Conservation (phyloP, 2,113 vertebrate genomes). For the Motacilla alba region DNA sequence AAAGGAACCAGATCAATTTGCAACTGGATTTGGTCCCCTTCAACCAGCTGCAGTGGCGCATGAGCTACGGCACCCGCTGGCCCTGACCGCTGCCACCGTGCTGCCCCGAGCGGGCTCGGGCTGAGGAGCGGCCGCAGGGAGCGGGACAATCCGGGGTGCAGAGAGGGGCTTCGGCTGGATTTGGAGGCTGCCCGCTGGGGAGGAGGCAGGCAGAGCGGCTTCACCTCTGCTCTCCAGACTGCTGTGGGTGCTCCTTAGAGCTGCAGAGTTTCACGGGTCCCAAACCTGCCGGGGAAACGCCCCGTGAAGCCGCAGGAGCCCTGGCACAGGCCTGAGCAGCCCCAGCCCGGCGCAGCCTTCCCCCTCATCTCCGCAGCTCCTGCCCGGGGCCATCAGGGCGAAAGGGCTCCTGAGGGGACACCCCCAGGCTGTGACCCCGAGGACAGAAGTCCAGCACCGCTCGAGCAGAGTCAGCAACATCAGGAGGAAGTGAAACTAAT, state of each 20-base stretch:
- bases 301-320: background rate
- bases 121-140: background rate
- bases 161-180: fast-evolving
- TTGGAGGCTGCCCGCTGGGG: background rate
- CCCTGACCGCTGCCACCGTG: fast-evolving
- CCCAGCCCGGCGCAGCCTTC: fast-evolving
- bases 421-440: fast-evolving
- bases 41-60: slow-evolving; percentile 73
- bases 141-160: fast-evolving
- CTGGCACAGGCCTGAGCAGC: fast-evolving
- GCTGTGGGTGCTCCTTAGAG: fast-evolving
- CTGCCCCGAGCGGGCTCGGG: background rate
- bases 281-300: fast-evolving
- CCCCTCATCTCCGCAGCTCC: fast-evolving
- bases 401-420: fast-evolving
- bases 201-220: background rate
- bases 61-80: background rate
- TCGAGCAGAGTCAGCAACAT: fast-evolving
- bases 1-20: slow-evolving; percentile 79
- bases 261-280: fast-evolving
- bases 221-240: fast-evolving
- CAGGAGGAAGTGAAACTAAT: background rate
- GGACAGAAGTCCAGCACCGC: fast-evolving
- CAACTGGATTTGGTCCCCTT: slow-evolving; percentile 77
- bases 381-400: fast-evolving